A percentile compares a stretch with the other conserved stretches of the same genome.
Conservation (phyloP, 2,797 vertebrate species). For the Acropternis orthonyx region DNA sequence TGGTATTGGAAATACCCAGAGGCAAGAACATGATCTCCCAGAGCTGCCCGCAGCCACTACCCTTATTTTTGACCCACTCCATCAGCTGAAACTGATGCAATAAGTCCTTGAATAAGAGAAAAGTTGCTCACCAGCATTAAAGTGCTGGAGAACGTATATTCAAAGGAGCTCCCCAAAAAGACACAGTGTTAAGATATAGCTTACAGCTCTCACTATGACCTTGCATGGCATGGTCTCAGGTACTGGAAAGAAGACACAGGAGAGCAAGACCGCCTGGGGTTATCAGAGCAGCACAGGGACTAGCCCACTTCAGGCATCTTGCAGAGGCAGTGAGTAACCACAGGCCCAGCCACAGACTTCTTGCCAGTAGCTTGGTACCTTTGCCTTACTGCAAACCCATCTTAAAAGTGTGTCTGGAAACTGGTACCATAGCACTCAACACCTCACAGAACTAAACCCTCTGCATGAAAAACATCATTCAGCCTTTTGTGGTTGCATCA, state of each 20-base stretch:
- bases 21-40: not conserved
- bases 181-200: not conserved
- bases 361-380: not conserved
- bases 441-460: not conserved
- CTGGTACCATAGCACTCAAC: not conserved
- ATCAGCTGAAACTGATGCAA: not conserved
- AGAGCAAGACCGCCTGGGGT: not conserved
- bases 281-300: not conserved
- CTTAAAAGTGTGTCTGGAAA: not conserved
- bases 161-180: not conserved
- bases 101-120: not conserved
- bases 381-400: not conserved
- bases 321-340: not conserved
- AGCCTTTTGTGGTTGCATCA: not conserved
- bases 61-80: not conserved
- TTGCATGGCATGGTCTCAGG: not conserved
- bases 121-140: not conserved
- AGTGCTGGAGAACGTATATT: not conserved
- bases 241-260: not conserved
- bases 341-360: not conserved
- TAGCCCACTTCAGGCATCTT: not conserved
- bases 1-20: not conserved
- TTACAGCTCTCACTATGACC: not conserved
- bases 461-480: not conserved
- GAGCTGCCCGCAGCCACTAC: not conserved